These are phyloP conservation scores for Aurelia sp. DNA, from an alignment of 30 jellyfish, hydroid and myxozoan genomes.

Conservation along the genomic window DNA sequence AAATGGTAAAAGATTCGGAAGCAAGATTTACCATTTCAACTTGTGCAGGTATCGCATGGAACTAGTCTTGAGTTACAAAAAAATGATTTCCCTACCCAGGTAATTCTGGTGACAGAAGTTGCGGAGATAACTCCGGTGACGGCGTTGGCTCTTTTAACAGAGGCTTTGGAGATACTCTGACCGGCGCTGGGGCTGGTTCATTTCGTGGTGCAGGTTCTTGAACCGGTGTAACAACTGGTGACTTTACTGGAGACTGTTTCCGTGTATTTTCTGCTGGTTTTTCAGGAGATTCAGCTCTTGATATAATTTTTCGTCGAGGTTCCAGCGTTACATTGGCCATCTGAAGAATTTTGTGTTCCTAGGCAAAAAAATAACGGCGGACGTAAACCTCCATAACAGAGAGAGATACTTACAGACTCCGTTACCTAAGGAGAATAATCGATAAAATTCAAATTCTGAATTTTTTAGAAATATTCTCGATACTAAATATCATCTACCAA, in stretches of 20 bases:
- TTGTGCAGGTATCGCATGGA: no score
- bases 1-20: no score
- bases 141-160: conserved; percentile 42
- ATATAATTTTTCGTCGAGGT: conserved; percentile 17
- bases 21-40: no score
- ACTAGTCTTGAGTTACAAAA: no score
- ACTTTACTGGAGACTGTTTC: background rate
- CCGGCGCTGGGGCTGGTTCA: conserved; percentile 47
- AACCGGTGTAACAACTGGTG: background rate
- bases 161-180: background rate
- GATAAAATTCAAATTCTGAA: background rate
- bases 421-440: background rate
- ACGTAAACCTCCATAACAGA: background rate
- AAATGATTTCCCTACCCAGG: conserved; percentile 34
- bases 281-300: conserved; percentile 37
- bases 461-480: no score
- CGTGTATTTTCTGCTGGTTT: background rate
- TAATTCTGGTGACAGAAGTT: background rate
- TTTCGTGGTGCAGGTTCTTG: conserved; percentile 3
- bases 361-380: background rate
- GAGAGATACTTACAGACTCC: no score
- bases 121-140: conserved; percentile 20
- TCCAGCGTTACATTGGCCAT: conserved; percentile 25
- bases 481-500: no score
- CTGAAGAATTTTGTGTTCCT: conserved; percentile 52